Percentiles rank a stretch among this genome's conserved stretches.
These are phyloP conservation scores for Drosophila punjabiensis DNA, from an alignment of 1,140 invertebrate species.

Conservation along the genomic window DNA sequence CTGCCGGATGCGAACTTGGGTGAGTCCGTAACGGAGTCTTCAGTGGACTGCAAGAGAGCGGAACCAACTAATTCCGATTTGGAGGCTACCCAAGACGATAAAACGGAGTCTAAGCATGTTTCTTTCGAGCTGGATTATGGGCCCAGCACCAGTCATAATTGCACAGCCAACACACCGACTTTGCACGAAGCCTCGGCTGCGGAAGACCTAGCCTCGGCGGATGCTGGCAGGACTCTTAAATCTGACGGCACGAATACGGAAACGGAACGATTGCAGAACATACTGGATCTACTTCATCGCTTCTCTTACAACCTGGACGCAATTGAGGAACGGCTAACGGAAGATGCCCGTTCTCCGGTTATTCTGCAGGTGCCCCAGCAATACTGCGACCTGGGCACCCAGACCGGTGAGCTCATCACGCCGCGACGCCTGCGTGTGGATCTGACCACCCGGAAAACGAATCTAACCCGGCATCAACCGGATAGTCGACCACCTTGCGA, in stretches of 20 bases:
- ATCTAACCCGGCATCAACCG: not conserved
- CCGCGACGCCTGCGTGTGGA: constrained; percentile 17
- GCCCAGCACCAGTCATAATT: constrained; percentile 16
- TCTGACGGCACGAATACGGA: not conserved
- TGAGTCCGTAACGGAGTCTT: constrained; percentile 55
- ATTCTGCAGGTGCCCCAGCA: constrained; percentile 30
- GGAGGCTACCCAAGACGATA: not conserved
- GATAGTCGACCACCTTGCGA: constrained; percentile 55
- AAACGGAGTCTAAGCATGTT: constrained; percentile 2
- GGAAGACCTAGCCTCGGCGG: not conserved
- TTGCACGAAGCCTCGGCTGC: not conserved
- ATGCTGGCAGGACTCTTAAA: not conserved
- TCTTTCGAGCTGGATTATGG: constrained; percentile 8
- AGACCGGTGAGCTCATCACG: constrained; percentile 34
- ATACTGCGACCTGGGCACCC: constrained; percentile 47
- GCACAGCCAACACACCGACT: not conserved
- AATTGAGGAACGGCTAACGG: constrained; percentile 28
- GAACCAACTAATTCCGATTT: not conserved
- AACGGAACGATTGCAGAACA: constrained; percentile 33
- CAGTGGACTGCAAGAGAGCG: not conserved
- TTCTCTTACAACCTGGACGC: constrained; percentile 56
- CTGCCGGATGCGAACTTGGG: constrained; percentile 55
- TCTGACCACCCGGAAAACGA: constrained; percentile 2
- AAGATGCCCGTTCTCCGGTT: not conserved
- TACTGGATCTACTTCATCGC: constrained; percentile 50